phyloP scores from a whole-genome alignment of 2,888 invertebrate species.

The Ennomos erosarius region DNA sequence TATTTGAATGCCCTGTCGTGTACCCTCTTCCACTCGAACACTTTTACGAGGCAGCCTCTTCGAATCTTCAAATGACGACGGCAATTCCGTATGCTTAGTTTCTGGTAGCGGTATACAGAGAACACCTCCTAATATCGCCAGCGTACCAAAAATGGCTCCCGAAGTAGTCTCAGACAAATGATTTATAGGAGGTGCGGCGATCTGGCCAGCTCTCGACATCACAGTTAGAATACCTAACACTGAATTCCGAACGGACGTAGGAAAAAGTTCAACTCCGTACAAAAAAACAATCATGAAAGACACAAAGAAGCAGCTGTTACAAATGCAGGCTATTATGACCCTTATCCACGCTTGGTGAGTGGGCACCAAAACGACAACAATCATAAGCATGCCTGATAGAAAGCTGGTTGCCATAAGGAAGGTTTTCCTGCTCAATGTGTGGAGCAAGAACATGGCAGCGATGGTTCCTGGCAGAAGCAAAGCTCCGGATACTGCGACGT shows the following conservation, averaged over 20 bases:
- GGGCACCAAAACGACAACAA: slow-evolving; percentile 58
- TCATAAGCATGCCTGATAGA: slow-evolving; percentile 64
- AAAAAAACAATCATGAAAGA: slow-evolving; percentile 93
- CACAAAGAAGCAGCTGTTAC: slow-evolving; percentile 91
- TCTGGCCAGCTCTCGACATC: slow-evolving; percentile 92
- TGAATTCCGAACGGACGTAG: slow-evolving; percentile 93
- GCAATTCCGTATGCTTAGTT: slow-evolving; percentile 64
- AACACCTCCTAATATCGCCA: slow-evolving; percentile 87
- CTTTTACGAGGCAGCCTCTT: slow-evolving; percentile 40
- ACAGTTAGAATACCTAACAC: slow-evolving; percentile 93
- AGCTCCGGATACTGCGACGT: slow-evolving; percentile 90
- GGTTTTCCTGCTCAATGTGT: slow-evolving; percentile 85
- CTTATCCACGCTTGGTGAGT: slow-evolving; percentile 66
- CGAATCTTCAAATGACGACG: slow-evolving; percentile 63
- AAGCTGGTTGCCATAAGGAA: slow-evolving; percentile 85
- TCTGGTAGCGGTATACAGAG: slow-evolving; percentile 88
- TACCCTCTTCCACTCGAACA: neutral
- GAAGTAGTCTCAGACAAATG: slow-evolving; percentile 70
- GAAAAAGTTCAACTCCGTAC: slow-evolving; percentile 93
- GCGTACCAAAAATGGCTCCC: slow-evolving; percentile 86
- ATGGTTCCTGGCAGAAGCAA: slow-evolving; percentile 87
- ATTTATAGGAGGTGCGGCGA: slow-evolving; percentile 91
- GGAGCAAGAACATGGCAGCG: slow-evolving; percentile 83
- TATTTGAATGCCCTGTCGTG: slow-evolving; percentile 1
- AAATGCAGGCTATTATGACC: slow-evolving; percentile 87